phyloP scores from a whole-genome alignment of 2,888 invertebrate genomes.

The Agrilus mali region DNA sequence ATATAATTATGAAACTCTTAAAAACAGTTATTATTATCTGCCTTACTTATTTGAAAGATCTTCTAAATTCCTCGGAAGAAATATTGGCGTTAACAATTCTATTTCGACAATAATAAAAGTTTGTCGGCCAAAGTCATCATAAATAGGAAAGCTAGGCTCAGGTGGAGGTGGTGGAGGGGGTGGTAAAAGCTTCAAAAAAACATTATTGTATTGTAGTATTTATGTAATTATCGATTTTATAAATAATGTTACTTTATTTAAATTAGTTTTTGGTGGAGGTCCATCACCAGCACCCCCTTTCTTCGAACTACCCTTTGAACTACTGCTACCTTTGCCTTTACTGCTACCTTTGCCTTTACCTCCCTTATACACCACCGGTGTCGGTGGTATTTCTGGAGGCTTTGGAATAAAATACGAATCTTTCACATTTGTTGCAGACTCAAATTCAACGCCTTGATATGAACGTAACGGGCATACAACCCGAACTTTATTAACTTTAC shows the following conservation, averaged over 20 bases:
- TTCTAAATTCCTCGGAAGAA: slow-evolving; percentile 20
- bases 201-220: neutral
- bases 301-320: slow-evolving; percentile 8
- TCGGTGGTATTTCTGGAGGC: slow-evolving; percentile 7
- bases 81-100: slow-evolving; percentile 25
- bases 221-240: too few relatives aligned
- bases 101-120: slow-evolving; percentile 30
- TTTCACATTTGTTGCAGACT: slow-evolving; percentile 19
- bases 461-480: slow-evolving; percentile 25
- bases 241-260: too few relatives aligned
- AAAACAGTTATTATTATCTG: neutral
- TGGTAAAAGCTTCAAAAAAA: slow-evolving; percentile 12
- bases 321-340: slow-evolving; percentile 3
- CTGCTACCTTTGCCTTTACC: slow-evolving; percentile 4
- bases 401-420: slow-evolving; percentile 27
- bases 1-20: too few relatives aligned
- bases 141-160: slow-evolving; percentile 24
- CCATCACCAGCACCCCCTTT: slow-evolving; percentile 3
- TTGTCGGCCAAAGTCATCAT: slow-evolving; percentile 23
- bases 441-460: slow-evolving; percentile 24
- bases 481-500: slow-evolving; percentile 21
- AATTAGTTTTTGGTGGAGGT: neutral
- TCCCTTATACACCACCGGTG: slow-evolving; percentile 1
- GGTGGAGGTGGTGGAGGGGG: slow-evolving; percentile 17
- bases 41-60: slow-evolving; percentile 19